These are phyloP conservation scores for Melanocharis versteri DNA, from an alignment of 2,113 vertebrate species.

Conservation along the genomic window DNA sequence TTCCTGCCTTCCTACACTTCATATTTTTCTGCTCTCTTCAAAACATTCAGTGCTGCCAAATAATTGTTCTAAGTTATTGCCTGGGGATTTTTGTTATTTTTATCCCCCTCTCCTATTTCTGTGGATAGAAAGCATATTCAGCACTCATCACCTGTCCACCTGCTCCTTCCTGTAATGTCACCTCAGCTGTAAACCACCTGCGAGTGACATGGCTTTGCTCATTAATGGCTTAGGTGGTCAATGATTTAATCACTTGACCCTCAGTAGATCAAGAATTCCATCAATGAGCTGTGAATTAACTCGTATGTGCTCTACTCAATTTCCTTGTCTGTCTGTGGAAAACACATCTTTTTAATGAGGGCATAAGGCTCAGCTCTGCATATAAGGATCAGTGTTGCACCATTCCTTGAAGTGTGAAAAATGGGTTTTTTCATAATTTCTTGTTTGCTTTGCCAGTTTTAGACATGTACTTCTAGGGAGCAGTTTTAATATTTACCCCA, in stretches of 20 bases:
- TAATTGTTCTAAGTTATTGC: conserved; percentile 5
- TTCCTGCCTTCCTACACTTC: not conserved
- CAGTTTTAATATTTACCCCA: not conserved
- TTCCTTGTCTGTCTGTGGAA: not conserved
- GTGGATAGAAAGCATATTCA: not conserved
- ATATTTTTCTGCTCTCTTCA: not conserved
- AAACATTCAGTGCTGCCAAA: not conserved
- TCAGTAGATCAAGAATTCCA: conserved; percentile 18
- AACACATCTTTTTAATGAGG: not conserved
- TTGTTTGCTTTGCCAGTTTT: not conserved
- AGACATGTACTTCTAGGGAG: not conserved
- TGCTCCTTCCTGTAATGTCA: not conserved
- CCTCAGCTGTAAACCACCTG: not conserved
- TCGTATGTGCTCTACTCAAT: not conserved
- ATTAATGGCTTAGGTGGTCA: conserved; percentile 6
- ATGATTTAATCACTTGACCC: conserved; percentile 47
- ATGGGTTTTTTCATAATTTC: not conserved
- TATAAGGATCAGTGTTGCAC: not conserved
- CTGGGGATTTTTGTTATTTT: not conserved
- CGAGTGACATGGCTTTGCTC: not conserved
- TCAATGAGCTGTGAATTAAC: conserved; percentile 9
- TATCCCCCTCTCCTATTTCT: not conserved
- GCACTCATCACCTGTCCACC: not conserved
- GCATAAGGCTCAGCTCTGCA: not conserved
- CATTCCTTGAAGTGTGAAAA: not conserved